phyloP scores from a whole-genome alignment of 2,113 vertebrate species.

The Columbina picui region DNA sequence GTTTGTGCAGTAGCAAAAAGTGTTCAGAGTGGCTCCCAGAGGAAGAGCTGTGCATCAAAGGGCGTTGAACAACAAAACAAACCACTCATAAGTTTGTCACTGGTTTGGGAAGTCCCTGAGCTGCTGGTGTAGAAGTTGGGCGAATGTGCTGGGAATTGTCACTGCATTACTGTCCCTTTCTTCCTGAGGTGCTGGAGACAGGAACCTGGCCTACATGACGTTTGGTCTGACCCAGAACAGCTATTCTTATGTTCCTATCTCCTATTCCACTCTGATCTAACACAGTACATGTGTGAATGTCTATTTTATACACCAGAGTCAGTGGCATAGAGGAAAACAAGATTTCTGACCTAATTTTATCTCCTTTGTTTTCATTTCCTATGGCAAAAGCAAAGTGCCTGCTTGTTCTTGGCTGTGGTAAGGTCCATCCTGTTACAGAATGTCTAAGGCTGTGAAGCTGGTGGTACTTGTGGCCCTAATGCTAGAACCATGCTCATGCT shows the following conservation, averaged over 20 bases:
- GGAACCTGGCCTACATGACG: not conserved
- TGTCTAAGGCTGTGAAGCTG: not conserved
- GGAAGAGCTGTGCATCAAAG: not conserved
- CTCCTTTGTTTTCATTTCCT: conserved; percentile 49
- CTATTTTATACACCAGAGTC: not conserved
- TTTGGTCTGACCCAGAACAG: not conserved
- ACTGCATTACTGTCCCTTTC: not conserved
- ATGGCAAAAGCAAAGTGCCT: not conserved
- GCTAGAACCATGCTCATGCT: not conserved
- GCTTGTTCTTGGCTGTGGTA: not conserved
- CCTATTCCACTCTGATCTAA: not conserved
- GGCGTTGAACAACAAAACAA: not conserved
- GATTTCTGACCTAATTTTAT: conserved; percentile 25
- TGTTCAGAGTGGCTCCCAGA: not conserved
- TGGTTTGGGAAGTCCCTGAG: not conserved
- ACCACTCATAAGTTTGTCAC: not conserved
- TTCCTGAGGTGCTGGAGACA: not conserved
- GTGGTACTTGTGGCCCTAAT: not conserved
- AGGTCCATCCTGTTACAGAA: not conserved
- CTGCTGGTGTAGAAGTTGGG: not conserved
- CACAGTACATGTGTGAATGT: not conserved
- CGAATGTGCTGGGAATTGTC: not conserved
- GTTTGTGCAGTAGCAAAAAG: not conserved
- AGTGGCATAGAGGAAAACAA: conserved; percentile 4
- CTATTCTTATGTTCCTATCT: not conserved